Percentiles rank a stretch among this genome's conserved stretches.
Evolutionary conservation across 2,888 invertebrate genomes (phyloP).

Genomic region (Euphydryas editha): DNA sequence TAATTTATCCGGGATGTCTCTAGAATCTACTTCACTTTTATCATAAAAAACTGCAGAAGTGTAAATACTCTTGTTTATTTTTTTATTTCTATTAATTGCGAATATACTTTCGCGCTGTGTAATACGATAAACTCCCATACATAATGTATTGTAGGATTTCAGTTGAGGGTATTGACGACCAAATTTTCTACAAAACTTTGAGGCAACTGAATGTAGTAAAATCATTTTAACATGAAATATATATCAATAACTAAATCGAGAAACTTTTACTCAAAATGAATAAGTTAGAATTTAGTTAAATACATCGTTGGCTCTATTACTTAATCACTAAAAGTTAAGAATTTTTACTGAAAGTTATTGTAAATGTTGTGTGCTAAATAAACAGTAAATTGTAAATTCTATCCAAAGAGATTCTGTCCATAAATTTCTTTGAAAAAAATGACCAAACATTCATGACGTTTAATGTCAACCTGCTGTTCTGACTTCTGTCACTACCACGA

Average conservation of each 20-base stretch:
- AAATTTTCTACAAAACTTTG: constrained; percentile 67
- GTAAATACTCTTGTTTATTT: constrained; percentile 55
- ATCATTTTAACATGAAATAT: constrained; percentile 45
- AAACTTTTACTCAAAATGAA: not conserved
- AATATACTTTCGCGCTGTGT: constrained; percentile 50
- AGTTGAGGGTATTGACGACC: constrained; percentile 61
- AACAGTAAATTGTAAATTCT: constrained; percentile 5
- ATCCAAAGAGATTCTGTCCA: constrained; percentile 13
- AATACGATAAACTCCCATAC: constrained; percentile 50
- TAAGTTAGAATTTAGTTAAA: constrained; percentile 15
- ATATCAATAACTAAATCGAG: not conserved
- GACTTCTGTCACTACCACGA: not conserved
- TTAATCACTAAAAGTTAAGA: not conserved
- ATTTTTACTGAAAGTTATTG: constrained; percentile 1
- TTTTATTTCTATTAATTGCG: constrained; percentile 44
- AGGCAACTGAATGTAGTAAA: constrained; percentile 68
- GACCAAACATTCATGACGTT: constrained; percentile 10
- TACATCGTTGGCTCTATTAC: constrained; percentile 25
- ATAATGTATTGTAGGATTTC: constrained; percentile 61
- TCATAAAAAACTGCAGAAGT: constrained; percentile 58
- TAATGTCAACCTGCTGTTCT: constrained; percentile 18
- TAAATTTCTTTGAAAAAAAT: constrained; percentile 18
- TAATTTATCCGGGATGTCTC: constrained; percentile 40
- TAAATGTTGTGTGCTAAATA: constrained; percentile 6
- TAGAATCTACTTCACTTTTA: constrained; percentile 53